Percentiles rank a stretch among this genome's conserved stretches.
phyloP scores from a whole-genome alignment of 2,888 invertebrate species.

The Antheraea assamensis region DNA sequence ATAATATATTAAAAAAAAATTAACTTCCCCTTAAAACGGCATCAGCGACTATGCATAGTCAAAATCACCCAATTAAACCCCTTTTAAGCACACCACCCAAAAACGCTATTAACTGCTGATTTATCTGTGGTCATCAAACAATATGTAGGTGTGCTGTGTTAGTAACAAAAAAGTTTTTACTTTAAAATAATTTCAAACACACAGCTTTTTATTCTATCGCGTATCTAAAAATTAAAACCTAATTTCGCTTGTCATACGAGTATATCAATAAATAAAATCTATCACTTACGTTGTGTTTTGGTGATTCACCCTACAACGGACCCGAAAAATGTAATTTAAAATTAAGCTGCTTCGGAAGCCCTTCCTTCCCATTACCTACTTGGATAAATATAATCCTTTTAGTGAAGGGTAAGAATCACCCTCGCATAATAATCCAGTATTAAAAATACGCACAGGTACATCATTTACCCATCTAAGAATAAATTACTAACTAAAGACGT shows the following conservation, averaged over 20 bases:
- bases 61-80: slow-evolving; percentile 75
- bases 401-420: slow-evolving; percentile 10
- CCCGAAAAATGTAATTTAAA: neutral
- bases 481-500: neutral
- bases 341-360: neutral
- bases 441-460: neutral
- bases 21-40: slow-evolving; percentile 55
- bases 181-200: neutral
- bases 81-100: slow-evolving; percentile 67
- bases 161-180: slow-evolving; percentile 5
- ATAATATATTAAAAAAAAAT: too few species aligned
- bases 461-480: neutral
- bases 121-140: slow-evolving; percentile 71
- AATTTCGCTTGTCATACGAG: too few species aligned
- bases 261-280: neutral
- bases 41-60: slow-evolving; percentile 72
- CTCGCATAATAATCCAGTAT: neutral
- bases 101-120: slow-evolving; percentile 71
- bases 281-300: neutral
- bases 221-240: neutral
- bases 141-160: slow-evolving; percentile 57
- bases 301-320: neutral
- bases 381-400: slow-evolving; percentile 3
- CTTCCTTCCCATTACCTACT: neutral
- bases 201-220: neutral